Percentiles rank a stretch among this genome's conserved stretches.
phyloP scores from a whole-genome alignment of 1,140 invertebrate genomes.

The Hetaerina americana region DNA sequence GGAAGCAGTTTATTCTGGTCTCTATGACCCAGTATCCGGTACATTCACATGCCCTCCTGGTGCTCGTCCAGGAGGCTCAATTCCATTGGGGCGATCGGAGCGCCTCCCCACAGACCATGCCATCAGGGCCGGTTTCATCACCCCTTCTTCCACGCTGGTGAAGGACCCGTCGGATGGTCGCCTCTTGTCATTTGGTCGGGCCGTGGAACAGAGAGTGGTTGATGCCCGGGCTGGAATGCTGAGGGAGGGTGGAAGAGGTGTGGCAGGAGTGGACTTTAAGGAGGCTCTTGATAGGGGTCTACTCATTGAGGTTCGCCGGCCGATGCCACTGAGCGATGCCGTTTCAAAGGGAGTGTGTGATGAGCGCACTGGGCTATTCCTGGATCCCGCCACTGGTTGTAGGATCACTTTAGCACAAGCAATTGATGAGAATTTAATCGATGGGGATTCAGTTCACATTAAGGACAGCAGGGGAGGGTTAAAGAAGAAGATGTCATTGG shows the following conservation, averaged over 20 bases:
- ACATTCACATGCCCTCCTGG: slow-evolving; percentile 54
- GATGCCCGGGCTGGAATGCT: slow-evolving; percentile 54
- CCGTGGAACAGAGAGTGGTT: slow-evolving; percentile 62
- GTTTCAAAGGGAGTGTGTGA: slow-evolving; percentile 71
- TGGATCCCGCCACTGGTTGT: slow-evolving; percentile 63
- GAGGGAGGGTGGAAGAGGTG: slow-evolving; percentile 42
- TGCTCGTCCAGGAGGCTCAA: slow-evolving; percentile 22
- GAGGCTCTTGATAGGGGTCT: slow-evolving; percentile 77
- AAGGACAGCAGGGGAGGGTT: slow-evolving; percentile 63
- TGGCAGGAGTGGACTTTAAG: slow-evolving; percentile 60
- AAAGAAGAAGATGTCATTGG: slow-evolving; percentile 57
- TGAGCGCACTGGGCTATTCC: slow-evolving; percentile 55
- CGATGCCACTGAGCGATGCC: slow-evolving; percentile 71
- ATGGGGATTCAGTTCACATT: slow-evolving; percentile 69
- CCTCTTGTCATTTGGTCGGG: slow-evolving; percentile 66
- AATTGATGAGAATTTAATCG: slow-evolving; percentile 57
- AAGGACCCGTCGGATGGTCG: slow-evolving; percentile 46
- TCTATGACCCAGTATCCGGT: slow-evolving; percentile 55
- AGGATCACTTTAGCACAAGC: slow-evolving; percentile 62
- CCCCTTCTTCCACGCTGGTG: slow-evolving; percentile 64
- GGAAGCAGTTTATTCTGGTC: slow-evolving; percentile 76
- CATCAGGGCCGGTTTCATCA: slow-evolving; percentile 63
- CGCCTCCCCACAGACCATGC: slow-evolving; percentile 60
- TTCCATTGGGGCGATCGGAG: slow-evolving; percentile 28
- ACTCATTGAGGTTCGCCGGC: slow-evolving; percentile 62